Evolutionary conservation across 64 coral and sea anemone species (phyloP), one percentile per base, ranked within the genome.

Genomic region (Acropora yongei): DNA sequence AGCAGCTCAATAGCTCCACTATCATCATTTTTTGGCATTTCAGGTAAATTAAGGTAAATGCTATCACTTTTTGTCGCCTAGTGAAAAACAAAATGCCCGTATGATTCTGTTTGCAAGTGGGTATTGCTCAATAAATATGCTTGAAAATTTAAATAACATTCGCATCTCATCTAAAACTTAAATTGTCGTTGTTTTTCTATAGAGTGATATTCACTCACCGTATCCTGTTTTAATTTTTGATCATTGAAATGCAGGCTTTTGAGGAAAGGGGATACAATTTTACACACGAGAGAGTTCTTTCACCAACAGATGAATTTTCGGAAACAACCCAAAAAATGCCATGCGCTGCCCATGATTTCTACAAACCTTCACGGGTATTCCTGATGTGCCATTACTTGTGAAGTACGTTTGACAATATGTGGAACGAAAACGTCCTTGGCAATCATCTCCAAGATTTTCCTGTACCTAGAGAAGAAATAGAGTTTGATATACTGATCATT

Each of bases 361-460:
- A 30, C 30, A 30, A 30, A 85, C 61, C 82, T 71, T 85, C 6
- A 85, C 44, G 1, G 65, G 71, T 48, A 71, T 85, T 48, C 82
- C 82, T 49, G 61, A 63, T 20, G 89, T 2, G 13, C 13, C 83
- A 6, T 5, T 47, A 4, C 68, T 49, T 2, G 78, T 80, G 17
- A 69, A 80, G 20, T 79, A 90, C 5, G 77, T 90, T 13, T 90
- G 51, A 61, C 88, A 90, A 19, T 90, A 90, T 2, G 75, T 90
- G n/a, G 88, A 90, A 9, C 60, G 88, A 67, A 67, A 80, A 4
- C 76, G 88, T 63, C 88, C 88, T 9, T 57, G 44, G 2, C 51
- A 47, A 30, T 79, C 41, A 46, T 68, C 76, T 66, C 57, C 88
- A 13, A 78, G 41, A 45, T 79, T 47, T 41, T 90, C 74, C 20